Evolutionary conservation across 2,888 invertebrate species (phyloP), one percentile per base, ranked within the genome.

Genomic region (Pseudococcus longispinus): DNA sequence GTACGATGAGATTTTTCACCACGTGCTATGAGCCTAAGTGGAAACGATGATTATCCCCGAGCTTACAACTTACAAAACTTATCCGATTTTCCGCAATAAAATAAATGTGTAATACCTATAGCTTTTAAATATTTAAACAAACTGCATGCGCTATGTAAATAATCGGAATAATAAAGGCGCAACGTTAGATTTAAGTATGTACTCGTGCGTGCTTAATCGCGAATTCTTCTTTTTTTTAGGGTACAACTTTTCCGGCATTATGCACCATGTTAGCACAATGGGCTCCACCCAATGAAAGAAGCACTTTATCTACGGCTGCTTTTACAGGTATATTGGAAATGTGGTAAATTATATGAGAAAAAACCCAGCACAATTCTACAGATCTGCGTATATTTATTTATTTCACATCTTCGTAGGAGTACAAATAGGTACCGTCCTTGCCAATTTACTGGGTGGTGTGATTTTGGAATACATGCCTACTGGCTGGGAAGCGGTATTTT

Each of bases 231-330:
- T 23, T 60, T 20, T 55, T 88, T 37, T 87, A 90, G 90, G 90
- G 90, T 2, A 90, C 90, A 0, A 90, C 90, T 0, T 90, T 89
- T 87, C 91, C 89, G 23, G 92, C 92, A 0, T 91, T 93, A 90
- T 90, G 90, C 83, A 90, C 90, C 0, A 88, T 91, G 65, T 88
- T 91, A 23, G 90, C 90, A 1, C 89, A 90, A 83, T 91, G 91
- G 91, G 90, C 90, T 6, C 90, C 90, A 0, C 90, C 91, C 6
- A 88, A 89, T 5, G 91, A 91, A 88, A 89, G 91, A 82, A 90
- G 90, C 87, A 89, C 90, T 74, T 88, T 91, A 20, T 89, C 90
- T 1, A 89, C 91, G 8, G 88, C 91, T 42, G 90, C 90, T 13
- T 91, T 90, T 87, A 90, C 89, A 86, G 90, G 90, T 89, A 89